phyloP scores from a whole-genome alignment of 2,797 vertebrate species.

The Urosaurus nigricauda region DNA sequence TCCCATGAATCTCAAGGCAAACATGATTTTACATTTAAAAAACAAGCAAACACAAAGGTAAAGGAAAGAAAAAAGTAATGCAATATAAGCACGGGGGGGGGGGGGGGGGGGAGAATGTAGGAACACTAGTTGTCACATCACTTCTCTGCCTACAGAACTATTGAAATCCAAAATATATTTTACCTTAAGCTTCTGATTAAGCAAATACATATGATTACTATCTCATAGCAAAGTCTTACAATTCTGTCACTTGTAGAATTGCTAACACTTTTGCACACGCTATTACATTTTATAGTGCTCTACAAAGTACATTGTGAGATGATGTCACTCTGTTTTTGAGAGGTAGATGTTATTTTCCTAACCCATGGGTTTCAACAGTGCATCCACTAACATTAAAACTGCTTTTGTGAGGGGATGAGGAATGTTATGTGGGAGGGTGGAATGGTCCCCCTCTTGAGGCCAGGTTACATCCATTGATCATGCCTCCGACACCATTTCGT shows the following conservation, averaged over 20 bases:
- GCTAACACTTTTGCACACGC: background rate
- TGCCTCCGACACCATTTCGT: background rate
- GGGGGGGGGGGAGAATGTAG: background rate
- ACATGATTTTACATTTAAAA: background rate
- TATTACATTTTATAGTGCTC: background rate
- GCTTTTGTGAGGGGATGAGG: background rate
- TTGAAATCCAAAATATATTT: background rate
- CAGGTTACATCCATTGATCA: background rate
- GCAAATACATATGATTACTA: background rate
- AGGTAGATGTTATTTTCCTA: background rate
- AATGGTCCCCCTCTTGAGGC: background rate
- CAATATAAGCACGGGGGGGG: background rate
- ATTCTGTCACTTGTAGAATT: background rate
- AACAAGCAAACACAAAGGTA: too few relatives aligned
- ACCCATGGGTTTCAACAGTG: too few relatives aligned
- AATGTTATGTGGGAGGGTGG: background rate
- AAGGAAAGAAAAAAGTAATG: background rate
- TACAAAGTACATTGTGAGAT: background rate
- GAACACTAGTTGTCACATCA: background rate
- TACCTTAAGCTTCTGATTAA: background rate
- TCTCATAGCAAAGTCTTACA: background rate
- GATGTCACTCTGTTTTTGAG: background rate
- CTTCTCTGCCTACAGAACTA: background rate
- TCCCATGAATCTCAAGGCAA: background rate
- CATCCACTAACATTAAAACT: background rate